A percentile compares a stretch with the other conserved stretches of the same genome.
Evolutionary conservation across 1,140 invertebrate species (phyloP).

Genomic region (Drosophila albomicans): DNA sequence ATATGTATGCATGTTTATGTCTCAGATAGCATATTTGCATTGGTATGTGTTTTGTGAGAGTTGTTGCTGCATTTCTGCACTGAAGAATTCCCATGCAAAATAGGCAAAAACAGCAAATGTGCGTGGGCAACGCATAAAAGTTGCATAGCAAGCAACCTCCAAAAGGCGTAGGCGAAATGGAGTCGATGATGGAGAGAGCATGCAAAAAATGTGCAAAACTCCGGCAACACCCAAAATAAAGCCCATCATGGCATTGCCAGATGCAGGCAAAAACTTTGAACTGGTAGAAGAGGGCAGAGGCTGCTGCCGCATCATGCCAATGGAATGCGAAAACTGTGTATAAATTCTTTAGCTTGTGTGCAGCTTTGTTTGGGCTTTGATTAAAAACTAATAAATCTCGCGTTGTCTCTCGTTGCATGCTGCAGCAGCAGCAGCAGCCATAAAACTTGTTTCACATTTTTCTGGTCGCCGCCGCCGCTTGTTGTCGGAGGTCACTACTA

Average conservation of each 20-base stretch:
- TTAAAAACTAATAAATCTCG: conserved; percentile 78
- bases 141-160: conserved; percentile 49
- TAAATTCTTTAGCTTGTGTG: conserved; percentile 54
- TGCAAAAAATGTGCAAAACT: conserved; percentile 12
- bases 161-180: conserved; percentile 4
- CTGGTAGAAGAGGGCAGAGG: neutral
- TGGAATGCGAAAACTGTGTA: conserved; percentile 59
- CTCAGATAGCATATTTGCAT: conserved; percentile 19
- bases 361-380: conserved; percentile 54
- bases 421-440: conserved; percentile 34
- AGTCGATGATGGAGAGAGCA: conserved; percentile 1
- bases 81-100: conserved; percentile 13
- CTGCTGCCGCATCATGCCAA: conserved; percentile 32
- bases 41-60: conserved; percentile 1
- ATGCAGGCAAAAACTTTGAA: neutral
- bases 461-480: conserved; percentile 41
- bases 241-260: conserved; percentile 1
- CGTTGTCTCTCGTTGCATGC: conserved; percentile 21
- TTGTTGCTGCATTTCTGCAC: neutral
- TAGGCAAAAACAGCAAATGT: conserved; percentile 23
- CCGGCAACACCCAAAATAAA: conserved; percentile 29
- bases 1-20: neutral
- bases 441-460: conserved; percentile 75
- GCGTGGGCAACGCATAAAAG: conserved; percentile 48
- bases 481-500: conserved; percentile 78